A percentile compares a stretch with the other conserved stretches of the same genome.
These are phyloP conservation scores for Spialia ferax DNA, from an alignment of 2,888 invertebrate genomes.

Conservation along the genomic window DNA sequence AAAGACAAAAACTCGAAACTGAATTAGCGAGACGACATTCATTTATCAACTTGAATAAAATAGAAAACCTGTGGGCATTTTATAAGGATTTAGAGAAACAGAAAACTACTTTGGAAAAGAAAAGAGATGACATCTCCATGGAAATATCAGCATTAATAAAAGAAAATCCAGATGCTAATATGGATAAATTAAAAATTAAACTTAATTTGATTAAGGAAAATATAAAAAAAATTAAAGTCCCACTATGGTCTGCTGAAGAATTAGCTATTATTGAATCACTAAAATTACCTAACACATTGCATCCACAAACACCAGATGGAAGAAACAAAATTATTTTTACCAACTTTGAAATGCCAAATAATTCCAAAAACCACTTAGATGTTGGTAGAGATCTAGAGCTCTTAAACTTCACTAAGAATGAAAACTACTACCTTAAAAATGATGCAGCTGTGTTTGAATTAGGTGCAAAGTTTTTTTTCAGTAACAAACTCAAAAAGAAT, in stretches of 20 bases:
- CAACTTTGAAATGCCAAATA: slow-evolving; percentile 58
- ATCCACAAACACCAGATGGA: slow-evolving; percentile 86
- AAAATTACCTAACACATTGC: slow-evolving; percentile 90
- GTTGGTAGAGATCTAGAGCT: slow-evolving; percentile 83
- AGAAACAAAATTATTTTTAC: slow-evolving; percentile 64
- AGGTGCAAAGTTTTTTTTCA: slow-evolving; percentile 84
- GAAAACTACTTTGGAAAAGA: slow-evolving; percentile 81
- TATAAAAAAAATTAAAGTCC: slow-evolving; percentile 87
- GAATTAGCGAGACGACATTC: slow-evolving; percentile 86
- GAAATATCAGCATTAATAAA: slow-evolving; percentile 78
- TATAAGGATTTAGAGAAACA: slow-evolving; percentile 85
- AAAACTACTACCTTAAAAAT: slow-evolving; percentile 88
- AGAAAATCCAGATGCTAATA: slow-evolving; percentile 63
- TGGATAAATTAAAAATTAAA: slow-evolving; percentile 85
- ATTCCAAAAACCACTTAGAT: slow-evolving; percentile 81
- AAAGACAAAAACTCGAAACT: slow-evolving; percentile 78
- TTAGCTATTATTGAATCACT: slow-evolving; percentile 88
- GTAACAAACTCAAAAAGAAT: slow-evolving; percentile 67
- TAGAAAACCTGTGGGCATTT: slow-evolving; percentile 87
- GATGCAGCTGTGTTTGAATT: slow-evolving; percentile 92
- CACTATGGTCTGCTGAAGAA: slow-evolving; percentile 91
- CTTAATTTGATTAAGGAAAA: slow-evolving; percentile 87
- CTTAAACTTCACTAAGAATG: slow-evolving; percentile 86
- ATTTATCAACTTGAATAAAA: slow-evolving; percentile 81
- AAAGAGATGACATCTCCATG: slow-evolving; percentile 77